These are phyloP conservation scores for Hirtodrosophila histrioides DNA, from an alignment of 2,888 invertebrate genomes.

Conservation along the genomic window DNA sequence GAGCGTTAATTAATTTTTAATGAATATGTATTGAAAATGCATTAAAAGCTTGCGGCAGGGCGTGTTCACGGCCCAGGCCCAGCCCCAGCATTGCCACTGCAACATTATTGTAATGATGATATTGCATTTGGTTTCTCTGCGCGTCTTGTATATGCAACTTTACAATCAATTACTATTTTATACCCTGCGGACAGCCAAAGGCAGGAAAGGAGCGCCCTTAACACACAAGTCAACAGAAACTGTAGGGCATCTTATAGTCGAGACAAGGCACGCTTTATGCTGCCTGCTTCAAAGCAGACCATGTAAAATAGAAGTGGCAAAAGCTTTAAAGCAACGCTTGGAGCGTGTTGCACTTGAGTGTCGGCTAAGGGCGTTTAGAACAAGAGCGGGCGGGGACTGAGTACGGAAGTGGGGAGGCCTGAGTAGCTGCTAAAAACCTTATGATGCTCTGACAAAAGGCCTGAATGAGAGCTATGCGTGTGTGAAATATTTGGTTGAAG, in stretches of 20 bases:
- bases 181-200: no score
- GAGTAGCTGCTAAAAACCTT: slow-evolving; percentile 12
- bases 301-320: slow-evolving; percentile 17
- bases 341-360: slow-evolving; percentile 38
- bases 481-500: slow-evolving; percentile 4
- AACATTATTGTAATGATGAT: slow-evolving; percentile 8
- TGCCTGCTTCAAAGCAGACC: background rate
- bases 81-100: background rate
- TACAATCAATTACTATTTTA: background rate
- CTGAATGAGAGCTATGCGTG: slow-evolving; percentile 2
- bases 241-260: slow-evolving; percentile 1
- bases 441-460: background rate
- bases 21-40: slow-evolving; percentile 72
- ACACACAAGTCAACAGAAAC: background rate
- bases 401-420: background rate
- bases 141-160: no score
- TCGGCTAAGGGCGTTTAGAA: slow-evolving; percentile 14
- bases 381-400: background rate
- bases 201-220: no score
- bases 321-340: slow-evolving; percentile 14
- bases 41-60: slow-evolving; percentile 50
- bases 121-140: slow-evolving; percentile 4
- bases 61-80: background rate
- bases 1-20: slow-evolving; percentile 72
- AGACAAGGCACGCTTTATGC: no score